A percentile compares a stretch with the other conserved stretches of the same genome.
Conservation (phyloP, 2,888 invertebrate species). For the Lumbricus terrestris region DNA sequence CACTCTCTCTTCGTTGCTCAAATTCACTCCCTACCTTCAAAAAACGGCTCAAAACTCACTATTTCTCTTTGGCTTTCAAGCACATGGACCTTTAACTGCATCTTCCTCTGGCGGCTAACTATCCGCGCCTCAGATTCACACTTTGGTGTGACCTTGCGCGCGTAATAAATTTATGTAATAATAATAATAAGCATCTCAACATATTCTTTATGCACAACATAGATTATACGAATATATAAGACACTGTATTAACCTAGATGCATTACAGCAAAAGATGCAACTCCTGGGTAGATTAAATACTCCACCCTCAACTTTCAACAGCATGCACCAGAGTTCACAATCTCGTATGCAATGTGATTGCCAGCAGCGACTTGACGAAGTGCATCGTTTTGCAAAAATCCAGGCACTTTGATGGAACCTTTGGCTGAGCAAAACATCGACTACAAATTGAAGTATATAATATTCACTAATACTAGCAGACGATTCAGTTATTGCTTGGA, state of each 20-base stretch:
- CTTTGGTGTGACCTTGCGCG: too few relatives aligned
- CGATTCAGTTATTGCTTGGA: background rate
- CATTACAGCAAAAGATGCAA: background rate
- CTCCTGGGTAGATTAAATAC: background rate
- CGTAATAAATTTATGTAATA: too few relatives aligned
- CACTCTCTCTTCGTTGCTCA: too few relatives aligned
- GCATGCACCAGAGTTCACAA: background rate
- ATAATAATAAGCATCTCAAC: too few relatives aligned
- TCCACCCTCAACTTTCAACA: background rate
- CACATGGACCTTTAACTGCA: too few relatives aligned
- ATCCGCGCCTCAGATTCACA: too few relatives aligned
- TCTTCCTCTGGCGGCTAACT: too few relatives aligned
- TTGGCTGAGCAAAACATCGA: background rate
- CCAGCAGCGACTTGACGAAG: too few relatives aligned
- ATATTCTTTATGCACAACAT: background rate
- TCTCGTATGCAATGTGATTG: background rate
- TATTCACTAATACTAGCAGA: background rate
- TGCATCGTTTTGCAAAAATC: too few relatives aligned
- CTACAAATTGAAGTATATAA: background rate
- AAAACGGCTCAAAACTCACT: too few relatives aligned
- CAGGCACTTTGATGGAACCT: background rate
- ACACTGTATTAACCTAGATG: background rate
- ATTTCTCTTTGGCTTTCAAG: too few relatives aligned
- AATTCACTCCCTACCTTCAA: too few relatives aligned
- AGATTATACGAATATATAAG: background rate